phyloP scores from a whole-genome alignment of 1,140 invertebrate genomes.

The Parapsyche elsis region DNA sequence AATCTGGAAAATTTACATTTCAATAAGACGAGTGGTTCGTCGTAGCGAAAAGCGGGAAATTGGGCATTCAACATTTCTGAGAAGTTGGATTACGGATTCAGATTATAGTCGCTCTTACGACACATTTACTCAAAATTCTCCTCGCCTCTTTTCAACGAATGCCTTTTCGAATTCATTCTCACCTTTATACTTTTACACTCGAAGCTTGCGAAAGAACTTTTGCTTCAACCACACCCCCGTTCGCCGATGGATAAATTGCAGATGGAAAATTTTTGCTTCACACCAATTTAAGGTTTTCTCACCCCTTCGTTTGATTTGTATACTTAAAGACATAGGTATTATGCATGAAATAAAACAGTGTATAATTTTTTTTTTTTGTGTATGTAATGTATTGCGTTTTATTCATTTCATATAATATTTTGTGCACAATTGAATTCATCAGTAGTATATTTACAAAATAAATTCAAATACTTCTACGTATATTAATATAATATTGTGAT shows the following conservation, averaged over 20 bases:
- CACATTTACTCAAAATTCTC: slow-evolving; percentile 20
- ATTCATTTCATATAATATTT: background rate
- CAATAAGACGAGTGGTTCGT: slow-evolving; percentile 41
- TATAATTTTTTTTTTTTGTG: background rate
- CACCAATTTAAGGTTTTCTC: too few species aligned
- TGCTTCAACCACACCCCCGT: background rate
- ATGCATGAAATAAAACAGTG: background rate
- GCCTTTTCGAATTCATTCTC: slow-evolving; percentile 22
- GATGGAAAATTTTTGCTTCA: background rate
- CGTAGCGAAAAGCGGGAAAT: slow-evolving; percentile 43
- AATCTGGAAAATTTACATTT: slow-evolving; percentile 45
- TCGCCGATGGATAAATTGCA: background rate
- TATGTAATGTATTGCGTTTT: slow-evolving; percentile 6
- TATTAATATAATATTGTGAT: background rate
- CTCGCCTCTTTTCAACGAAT: background rate
- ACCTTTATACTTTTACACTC: slow-evolving; percentile 7
- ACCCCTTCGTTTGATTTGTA: too few species aligned
- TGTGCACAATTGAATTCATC: slow-evolving; percentile 5
- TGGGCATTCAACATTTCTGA: slow-evolving; percentile 45
- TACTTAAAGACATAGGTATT: background rate
- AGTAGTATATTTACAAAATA: background rate
- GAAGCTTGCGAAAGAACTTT: slow-evolving; percentile 9
- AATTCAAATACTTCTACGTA: background rate
- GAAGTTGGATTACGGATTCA: slow-evolving; percentile 49
- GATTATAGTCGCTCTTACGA: slow-evolving; percentile 40